These are phyloP conservation scores for Drosophila suboccidentalis DNA, from an alignment of 2,888 invertebrate genomes.

Conservation along the genomic window DNA sequence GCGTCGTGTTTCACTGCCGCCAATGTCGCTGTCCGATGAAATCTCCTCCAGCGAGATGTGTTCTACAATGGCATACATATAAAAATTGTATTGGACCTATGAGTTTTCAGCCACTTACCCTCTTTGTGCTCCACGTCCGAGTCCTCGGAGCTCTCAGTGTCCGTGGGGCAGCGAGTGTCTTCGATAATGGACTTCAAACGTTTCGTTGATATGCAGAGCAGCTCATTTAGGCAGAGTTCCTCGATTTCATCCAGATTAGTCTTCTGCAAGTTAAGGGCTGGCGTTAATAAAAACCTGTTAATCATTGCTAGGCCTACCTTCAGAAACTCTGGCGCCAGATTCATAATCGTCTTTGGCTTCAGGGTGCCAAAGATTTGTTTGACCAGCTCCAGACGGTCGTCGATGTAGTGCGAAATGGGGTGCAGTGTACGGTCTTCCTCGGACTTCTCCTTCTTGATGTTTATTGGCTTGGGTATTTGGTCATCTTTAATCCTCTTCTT, in stretches of 20 bases:
- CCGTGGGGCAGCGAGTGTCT: conserved; percentile 84
- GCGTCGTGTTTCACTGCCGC: conserved; percentile 55
- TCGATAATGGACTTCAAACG: conserved; percentile 87
- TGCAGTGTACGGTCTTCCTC: conserved; percentile 86
- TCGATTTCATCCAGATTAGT: conserved; percentile 86
- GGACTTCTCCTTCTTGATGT: conserved; percentile 83
- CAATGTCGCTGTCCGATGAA: conserved; percentile 86
- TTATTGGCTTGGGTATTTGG: conserved; percentile 83
- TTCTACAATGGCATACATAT: conserved; percentile 82
- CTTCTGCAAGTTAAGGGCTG: conserved; percentile 58
- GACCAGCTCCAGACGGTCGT: conserved; percentile 88
- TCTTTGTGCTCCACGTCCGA: conserved; percentile 84
- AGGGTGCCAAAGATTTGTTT: conserved; percentile 88
- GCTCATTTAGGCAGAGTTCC: conserved; percentile 88
- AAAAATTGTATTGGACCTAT: neutral
- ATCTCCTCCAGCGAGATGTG: conserved; percentile 89
- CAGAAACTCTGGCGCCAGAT: conserved; percentile 87
- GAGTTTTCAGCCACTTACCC: conserved; percentile 59
- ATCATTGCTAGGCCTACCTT: conserved; percentile 68
- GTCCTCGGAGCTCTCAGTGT: conserved; percentile 85
- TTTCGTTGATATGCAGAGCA: conserved; percentile 88
- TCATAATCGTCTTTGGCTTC: conserved; percentile 87
- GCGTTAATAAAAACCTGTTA: neutral
- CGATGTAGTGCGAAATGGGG: conserved; percentile 87
- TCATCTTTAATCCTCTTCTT: conserved; percentile 74